Percentiles rank a stretch among this genome's conserved stretches.
These are phyloP conservation scores for Neomonachus schauinslandi DNA, from an alignment of 2,113 vertebrate species.

Conservation along the genomic window DNA sequence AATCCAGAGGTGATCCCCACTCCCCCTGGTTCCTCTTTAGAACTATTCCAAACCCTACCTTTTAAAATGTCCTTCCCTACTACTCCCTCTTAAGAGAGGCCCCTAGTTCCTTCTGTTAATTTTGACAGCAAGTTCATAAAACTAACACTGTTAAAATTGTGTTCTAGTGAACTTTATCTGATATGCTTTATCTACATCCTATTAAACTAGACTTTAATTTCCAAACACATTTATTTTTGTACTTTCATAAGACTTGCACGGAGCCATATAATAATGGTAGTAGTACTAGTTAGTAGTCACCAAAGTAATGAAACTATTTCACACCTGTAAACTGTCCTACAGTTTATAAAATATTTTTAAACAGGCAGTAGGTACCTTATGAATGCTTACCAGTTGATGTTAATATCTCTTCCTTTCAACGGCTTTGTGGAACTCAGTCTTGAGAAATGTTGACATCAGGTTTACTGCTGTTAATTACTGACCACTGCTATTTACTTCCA, in stretches of 20 bases:
- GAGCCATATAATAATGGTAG: neutral
- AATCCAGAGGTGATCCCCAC: neutral
- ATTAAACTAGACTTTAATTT: slow-evolving; percentile 1
- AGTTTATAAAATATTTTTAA: slow-evolving; percentile 3
- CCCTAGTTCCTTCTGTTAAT: neutral
- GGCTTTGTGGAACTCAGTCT: slow-evolving; percentile 2
- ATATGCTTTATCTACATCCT: neutral
- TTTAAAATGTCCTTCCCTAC: neutral
- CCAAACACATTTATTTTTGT: neutral
- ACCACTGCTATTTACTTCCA: neutral
- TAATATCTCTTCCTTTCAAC: neutral
- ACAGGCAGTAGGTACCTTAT: neutral
- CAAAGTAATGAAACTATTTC: neutral
- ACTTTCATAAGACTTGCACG: neutral
- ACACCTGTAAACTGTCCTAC: neutral
- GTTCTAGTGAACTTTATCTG: neutral
- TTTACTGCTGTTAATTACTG: neutral
- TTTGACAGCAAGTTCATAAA: neutral
- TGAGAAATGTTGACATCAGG: neutral
- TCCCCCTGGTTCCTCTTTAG: neutral
- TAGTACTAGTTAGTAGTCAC: neutral
- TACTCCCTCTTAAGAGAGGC: neutral
- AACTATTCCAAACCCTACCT: neutral
- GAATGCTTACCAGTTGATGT: neutral
- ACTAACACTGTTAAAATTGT: neutral